Base-by-base conservation (phyloP, 2,888 invertebrate genomes). In the Stenoptilia bipunctidactyla region DNA sequence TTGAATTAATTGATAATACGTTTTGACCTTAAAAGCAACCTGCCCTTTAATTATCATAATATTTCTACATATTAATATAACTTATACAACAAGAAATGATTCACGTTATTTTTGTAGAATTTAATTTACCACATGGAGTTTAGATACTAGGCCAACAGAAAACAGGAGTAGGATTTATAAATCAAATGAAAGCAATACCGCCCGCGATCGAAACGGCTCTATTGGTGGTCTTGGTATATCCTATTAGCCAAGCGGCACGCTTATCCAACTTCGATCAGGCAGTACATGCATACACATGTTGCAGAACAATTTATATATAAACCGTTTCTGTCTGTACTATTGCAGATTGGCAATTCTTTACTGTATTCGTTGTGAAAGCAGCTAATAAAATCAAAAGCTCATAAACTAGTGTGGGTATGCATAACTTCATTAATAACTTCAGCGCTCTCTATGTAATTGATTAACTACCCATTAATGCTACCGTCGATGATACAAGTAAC, bases 141-240 rank as follows among this genome's bases (percentile, higher is more conserved):
- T 5, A 20, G 3, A 12, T 30, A 30, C 30, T 2, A 30, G 30
- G 30, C n/a, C 2, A 30, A n/a, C n/a, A 10, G 4, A 12, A 3
- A 30, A 30, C 30, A 30, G 30, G 9, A 30, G 12, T 9, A 30
- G 30, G 3, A 30, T 9, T 30, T 30, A 20, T 20, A 20, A 20
- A 20, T 20, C 20, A 20, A 20, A 20, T 3, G 20, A 3, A 8
- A 20, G 4, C 20, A 8, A 20, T 20, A 20, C n/a, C 30, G 4
- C 30, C 30, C n/a, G 12, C 30, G 12, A n/a, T 3, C 30, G 30
- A 30, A n/a, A 30, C 30, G 30, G 30, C 34, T 34, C 34, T 39
- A 40, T 47, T 51, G 57, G 58, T 59, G 57, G 58, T 58, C 58
- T 46, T 42, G 38, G 33, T 43, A 34, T 39, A 44, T 45, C 51